Percentiles rank a stretch among this genome's conserved stretches.
Conservation (phyloP, 2,888 invertebrate species). For the Drosophila mimica region DNA sequence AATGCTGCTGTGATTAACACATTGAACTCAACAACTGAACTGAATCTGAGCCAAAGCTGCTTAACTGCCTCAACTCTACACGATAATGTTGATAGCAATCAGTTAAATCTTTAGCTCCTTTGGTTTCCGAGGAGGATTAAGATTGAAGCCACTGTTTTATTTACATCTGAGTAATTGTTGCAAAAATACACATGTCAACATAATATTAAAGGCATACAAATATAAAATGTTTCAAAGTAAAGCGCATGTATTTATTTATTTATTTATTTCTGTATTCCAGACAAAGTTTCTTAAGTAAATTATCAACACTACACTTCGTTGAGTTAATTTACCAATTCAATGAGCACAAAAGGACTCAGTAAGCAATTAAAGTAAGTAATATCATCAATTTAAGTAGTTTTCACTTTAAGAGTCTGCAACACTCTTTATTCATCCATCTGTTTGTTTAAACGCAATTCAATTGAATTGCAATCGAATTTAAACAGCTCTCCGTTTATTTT, state of each 20-base stretch:
- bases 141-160: not conserved
- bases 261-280: not conserved
- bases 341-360: not conserved
- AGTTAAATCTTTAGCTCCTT: not conserved
- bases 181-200: not conserved
- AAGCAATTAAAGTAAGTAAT: not conserved
- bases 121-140: not conserved
- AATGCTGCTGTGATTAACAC: constrained; percentile 74
- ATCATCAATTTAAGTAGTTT: not conserved
- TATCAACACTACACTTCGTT: not conserved
- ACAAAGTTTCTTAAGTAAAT: not conserved
- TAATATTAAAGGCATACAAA: not conserved
- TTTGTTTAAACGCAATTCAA: not conserved
- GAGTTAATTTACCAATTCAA: not conserved
- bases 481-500: constrained; percentile 4
- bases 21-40: constrained; percentile 42
- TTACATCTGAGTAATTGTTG: not conserved
- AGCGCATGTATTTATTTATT: not conserved
- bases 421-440: not conserved
- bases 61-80: not conserved
- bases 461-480: not conserved
- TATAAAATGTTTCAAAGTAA: not conserved
- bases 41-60: not conserved
- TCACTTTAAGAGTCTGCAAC: not conserved
- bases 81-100: not conserved